Percentiles rank a stretch among this genome's conserved stretches.
Evolutionary conservation across 2,797 vertebrate species (phyloP).

Genomic region (Mormyrops attenuatus): DNA sequence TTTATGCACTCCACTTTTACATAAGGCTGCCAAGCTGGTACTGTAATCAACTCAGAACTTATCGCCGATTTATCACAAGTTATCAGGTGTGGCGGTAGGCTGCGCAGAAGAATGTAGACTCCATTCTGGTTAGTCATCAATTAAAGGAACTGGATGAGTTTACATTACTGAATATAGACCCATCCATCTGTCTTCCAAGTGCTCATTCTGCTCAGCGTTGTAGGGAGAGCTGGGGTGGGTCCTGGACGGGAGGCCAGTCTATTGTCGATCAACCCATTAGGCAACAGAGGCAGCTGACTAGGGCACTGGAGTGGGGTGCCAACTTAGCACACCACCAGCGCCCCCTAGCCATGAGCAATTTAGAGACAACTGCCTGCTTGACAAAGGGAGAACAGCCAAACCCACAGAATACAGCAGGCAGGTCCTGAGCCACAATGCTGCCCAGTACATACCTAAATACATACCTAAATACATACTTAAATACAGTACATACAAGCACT

Average conservation of each 20-base stretch:
- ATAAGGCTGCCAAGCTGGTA: not conserved
- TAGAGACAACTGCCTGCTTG: not conserved
- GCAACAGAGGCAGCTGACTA: not conserved
- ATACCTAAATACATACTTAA: not conserved
- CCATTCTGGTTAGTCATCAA: not conserved
- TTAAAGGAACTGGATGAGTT: not conserved
- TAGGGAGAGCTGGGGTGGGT: not conserved
- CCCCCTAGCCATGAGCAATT: not conserved
- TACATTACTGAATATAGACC: not conserved
- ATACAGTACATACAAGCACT: not conserved
- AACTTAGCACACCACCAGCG: not conserved
- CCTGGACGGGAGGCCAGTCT: not conserved
- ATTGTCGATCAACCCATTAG: not conserved
- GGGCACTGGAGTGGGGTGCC: not conserved
- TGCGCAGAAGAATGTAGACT: not conserved
- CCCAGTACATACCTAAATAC: not conserved
- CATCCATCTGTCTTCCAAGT: not conserved
- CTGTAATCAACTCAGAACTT: slow-evolving; percentile 14
- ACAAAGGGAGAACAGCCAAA: not conserved
- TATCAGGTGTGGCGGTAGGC: not conserved
- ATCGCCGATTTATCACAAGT: slow-evolving; percentile 14
- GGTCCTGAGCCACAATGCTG: not conserved
- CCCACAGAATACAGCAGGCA: not conserved
- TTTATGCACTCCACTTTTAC: not conserved
- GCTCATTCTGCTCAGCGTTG: not conserved